Conservation (phyloP, 2,797 vertebrate species). For the Oophaga sylvatica region DNA sequence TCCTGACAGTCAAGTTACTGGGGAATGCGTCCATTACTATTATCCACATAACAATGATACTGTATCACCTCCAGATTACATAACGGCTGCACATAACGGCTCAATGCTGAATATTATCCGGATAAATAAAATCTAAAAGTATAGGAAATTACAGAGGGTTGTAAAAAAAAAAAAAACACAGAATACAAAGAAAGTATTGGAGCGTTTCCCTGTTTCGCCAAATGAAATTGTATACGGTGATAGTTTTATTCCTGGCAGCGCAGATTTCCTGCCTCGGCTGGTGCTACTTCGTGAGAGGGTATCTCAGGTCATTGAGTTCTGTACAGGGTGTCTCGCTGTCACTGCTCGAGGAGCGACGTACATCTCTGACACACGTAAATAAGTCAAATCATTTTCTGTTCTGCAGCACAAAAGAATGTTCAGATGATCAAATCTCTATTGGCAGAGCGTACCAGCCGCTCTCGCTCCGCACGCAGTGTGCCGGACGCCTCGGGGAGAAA, state of each 20-base stretch:
- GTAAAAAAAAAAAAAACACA: neutral
- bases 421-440: constrained; percentile 46
- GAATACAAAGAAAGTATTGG: neutral
- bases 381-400: constrained; percentile 50
- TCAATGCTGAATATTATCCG: neutral
- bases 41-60: neutral
- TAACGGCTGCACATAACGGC: neutral
- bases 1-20: neutral
- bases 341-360: neutral
- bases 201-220: neutral
- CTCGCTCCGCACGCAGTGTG: constrained; percentile 11
- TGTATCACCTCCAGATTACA: constrained; percentile 14
- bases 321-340: constrained; percentile 43
- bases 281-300: constrained; percentile 17
- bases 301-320: constrained; percentile 45
- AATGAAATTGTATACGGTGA: constrained; percentile 39
- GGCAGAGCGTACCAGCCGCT: constrained; percentile 26
- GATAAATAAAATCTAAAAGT: neutral
- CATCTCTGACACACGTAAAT: constrained; percentile 43
- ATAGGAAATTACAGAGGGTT: neutral
- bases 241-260: constrained; percentile 42
- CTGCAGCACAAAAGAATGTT: constrained; percentile 52
- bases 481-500: neutral
- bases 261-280: constrained; percentile 38
- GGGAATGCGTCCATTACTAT: neutral